Base-by-base conservation (phyloP, 1,140 invertebrate species). In the Drosophila trapezifrons region DNA sequence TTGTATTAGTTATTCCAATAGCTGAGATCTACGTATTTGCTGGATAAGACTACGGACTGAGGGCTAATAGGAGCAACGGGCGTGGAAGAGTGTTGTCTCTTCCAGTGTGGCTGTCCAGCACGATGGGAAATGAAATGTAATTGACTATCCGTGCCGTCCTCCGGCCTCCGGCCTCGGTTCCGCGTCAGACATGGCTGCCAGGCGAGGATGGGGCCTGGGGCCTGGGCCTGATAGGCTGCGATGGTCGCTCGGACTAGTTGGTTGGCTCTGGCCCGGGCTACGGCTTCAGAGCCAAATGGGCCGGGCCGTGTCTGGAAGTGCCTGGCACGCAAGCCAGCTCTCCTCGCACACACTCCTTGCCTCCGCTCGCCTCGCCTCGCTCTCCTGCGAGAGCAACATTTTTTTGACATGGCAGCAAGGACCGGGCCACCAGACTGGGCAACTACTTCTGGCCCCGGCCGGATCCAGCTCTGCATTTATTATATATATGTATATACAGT, bases 221-320 rank as follows among this genome's bases (percentile, higher is more conserved):
- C 22, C 22, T 22, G 64, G 64, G 78, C 65, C 59, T 80, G 81
- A 81, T 85, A 81, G 81, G 81, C 78, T 85, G 65, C 40, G 70
- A 60, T 77, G 87, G 89, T 89, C 84, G 83, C 80, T 89, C 74
- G 84, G 80, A 78, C 80, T 84, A 67, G 59, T 60, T 73, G 67
- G 78, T 62, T 65, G 72, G 37, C 37, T 46, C 47, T 22, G 63
- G 63, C 37, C 42, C 58, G 15, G 60, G 38, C 32, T 47, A 55
- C 6, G 25, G 43, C 35, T 27, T 45, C 7, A 49, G 25, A 35
- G 35, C 65, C 59, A 65, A 67, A 67, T 69, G 65, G 65, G 65
- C 65, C 62, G 77, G 75, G 57, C 77, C 79, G 80, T 89, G 65
- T 80, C 86, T 59, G 81, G 73, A 75, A 69, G 86, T 90, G 77